Conservation (phyloP, 2,797 vertebrate species). For the Sorex maritimensis region DNA sequence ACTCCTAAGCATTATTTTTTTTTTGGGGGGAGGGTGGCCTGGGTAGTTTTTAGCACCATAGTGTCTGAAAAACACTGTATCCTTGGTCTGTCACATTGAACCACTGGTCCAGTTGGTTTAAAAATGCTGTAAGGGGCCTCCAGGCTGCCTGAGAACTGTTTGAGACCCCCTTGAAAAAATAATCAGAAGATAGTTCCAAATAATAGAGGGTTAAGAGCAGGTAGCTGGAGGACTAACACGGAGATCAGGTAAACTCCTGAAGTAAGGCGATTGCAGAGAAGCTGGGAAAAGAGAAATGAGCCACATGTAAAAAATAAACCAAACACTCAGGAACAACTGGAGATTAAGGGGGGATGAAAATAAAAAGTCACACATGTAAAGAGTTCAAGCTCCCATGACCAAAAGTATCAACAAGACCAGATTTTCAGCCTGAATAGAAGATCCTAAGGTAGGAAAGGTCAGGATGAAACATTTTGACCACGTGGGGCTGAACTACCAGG, state of each 20-base stretch:
- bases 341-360: not conserved
- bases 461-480: not conserved
- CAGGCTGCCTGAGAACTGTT: too few relatives aligned
- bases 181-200: not conserved
- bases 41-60: too few relatives aligned
- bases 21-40: too few relatives aligned
- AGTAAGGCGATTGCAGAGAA: not conserved
- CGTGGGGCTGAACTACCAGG: not conserved
- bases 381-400: not conserved
- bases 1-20: too few relatives aligned
- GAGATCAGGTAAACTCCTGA: not conserved
- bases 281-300: not conserved
- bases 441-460: not conserved
- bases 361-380: not conserved
- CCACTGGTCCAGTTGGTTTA: too few relatives aligned
- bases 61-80: too few relatives aligned
- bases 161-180: not conserved
- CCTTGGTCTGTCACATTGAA: too few relatives aligned
- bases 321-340: not conserved
- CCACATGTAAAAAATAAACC: not conserved
- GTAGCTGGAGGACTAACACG: not conserved
- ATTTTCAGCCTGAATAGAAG: not conserved
- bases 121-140: too few relatives aligned
- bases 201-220: not conserved
- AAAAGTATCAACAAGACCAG: not conserved